Conservation (phyloP, 2,797 vertebrate species). For the Sus cebifrons region DNA sequence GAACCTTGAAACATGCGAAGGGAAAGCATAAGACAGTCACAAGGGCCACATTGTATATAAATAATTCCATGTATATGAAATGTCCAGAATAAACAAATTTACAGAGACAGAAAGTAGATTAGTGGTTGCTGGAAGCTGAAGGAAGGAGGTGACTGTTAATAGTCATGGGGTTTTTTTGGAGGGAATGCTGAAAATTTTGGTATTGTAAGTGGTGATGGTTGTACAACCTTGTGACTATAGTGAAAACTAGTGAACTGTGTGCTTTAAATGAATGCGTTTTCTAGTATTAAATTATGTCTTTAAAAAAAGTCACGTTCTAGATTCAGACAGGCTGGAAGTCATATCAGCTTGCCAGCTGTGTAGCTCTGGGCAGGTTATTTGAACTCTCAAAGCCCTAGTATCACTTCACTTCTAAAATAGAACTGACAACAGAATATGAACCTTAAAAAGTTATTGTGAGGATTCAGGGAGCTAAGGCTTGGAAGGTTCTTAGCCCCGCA, state of each 20-base stretch:
- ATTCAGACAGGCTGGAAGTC: neutral
- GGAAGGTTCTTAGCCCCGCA: neutral
- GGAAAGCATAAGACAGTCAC: neutral
- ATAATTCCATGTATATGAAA: neutral
- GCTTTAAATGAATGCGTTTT: neutral
- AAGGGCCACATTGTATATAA: neutral
- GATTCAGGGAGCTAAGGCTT: neutral
- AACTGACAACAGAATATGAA: neutral
- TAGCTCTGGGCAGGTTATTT: neutral
- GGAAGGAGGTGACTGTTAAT: neutral
- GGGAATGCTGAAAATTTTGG: neutral
- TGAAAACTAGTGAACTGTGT: neutral
- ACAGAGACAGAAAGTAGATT: neutral
- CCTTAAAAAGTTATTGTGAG: neutral
- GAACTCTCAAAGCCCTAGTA: neutral
- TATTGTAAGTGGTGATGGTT: neutral
- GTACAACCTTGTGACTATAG: neutral
- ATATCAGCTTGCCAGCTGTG: neutral
- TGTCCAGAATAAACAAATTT: neutral
- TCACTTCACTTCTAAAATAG: neutral
- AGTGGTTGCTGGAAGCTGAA: neutral
- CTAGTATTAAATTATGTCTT: neutral
- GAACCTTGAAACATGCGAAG: neutral
- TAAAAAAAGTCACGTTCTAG: neutral
- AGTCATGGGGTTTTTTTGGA: neutral